Percentiles rank a stretch among this genome's conserved stretches.
Evolutionary conservation across 2,113 vertebrate genomes (phyloP).

Genomic region (Callospermophilus lateralis): DNA sequence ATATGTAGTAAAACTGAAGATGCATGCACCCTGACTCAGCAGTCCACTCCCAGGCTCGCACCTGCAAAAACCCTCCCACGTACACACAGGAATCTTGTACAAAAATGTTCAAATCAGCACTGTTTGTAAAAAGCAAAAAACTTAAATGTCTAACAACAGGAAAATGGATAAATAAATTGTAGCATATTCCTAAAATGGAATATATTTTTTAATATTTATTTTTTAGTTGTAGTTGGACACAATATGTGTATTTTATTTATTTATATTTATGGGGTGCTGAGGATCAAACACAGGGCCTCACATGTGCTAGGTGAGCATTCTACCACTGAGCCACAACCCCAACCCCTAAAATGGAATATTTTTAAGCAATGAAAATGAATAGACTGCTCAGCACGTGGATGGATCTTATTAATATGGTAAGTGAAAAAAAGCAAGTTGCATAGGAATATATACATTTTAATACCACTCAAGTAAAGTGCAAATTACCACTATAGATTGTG

Average conservation of each 20-base stretch:
- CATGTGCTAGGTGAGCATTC: too few relatives aligned
- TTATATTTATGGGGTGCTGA: too few relatives aligned
- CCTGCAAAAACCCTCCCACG: background rate
- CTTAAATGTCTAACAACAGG: background rate
- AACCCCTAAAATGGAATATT: background rate
- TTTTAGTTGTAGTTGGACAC: too few relatives aligned
- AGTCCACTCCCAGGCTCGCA: conserved; percentile 27
- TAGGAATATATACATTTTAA: background rate
- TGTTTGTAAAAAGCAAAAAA: background rate
- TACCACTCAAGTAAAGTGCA: background rate
- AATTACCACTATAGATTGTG: background rate
- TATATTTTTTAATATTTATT: background rate
- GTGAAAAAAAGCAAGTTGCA: conserved; percentile 26
- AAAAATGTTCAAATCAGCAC: background rate
- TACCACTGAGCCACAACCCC: too few relatives aligned
- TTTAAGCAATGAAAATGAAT: background rate
- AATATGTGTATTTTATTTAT: too few relatives aligned
- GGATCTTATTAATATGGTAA: background rate
- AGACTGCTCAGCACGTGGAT: background rate
- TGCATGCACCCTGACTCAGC: conserved; percentile 50
- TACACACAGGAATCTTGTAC: background rate
- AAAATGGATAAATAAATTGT: background rate
- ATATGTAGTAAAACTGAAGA: conserved; percentile 36
- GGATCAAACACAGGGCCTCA: too few relatives aligned
- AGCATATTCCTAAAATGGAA: background rate